Percentiles rank a stretch among this genome's conserved stretches.
These are phyloP conservation scores for Julus scandinavius DNA, from an alignment of 2,888 invertebrate species.

Conservation along the genomic window DNA sequence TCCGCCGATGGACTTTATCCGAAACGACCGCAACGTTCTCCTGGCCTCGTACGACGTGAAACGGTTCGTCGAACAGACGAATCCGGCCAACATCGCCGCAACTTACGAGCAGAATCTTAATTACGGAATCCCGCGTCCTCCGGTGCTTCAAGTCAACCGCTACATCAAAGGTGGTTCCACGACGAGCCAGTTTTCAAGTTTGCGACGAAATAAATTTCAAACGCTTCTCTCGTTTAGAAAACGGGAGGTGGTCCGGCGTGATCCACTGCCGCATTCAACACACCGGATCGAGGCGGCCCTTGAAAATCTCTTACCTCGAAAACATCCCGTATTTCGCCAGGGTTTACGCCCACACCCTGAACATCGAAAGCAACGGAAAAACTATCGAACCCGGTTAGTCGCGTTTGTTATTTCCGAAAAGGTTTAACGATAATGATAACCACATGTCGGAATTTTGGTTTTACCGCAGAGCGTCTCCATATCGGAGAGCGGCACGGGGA, in stretches of 20 bases:
- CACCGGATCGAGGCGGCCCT: conserved; percentile 70
- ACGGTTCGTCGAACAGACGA: conserved; percentile 68
- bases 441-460: not conserved
- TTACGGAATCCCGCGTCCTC: conserved; percentile 65
- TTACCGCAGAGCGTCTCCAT: conserved; percentile 57
- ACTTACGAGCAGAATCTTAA: conserved; percentile 69
- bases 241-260: conserved; percentile 35
- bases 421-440: not conserved
- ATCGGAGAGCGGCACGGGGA: conserved; percentile 19
- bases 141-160: conserved; percentile 78
- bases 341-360: conserved; percentile 88
- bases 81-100: conserved; percentile 74
- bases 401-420: too few relatives aligned
- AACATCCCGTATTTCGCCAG: conserved; percentile 73
- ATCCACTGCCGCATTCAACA: conserved; percentile 87
- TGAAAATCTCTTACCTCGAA: conserved; percentile 86
- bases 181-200: not conserved
- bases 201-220: not conserved
- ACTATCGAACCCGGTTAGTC: conserved; percentile 54
- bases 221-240: conserved; percentile 18
- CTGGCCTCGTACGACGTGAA: conserved; percentile 80
- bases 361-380: conserved; percentile 66
- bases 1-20: conserved; percentile 71
- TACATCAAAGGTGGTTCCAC: conserved; percentile 64
- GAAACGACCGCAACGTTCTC: conserved; percentile 76